Base-by-base conservation (phyloP, 1,140 invertebrate genomes). In the Anastrepha obliqua region DNA sequence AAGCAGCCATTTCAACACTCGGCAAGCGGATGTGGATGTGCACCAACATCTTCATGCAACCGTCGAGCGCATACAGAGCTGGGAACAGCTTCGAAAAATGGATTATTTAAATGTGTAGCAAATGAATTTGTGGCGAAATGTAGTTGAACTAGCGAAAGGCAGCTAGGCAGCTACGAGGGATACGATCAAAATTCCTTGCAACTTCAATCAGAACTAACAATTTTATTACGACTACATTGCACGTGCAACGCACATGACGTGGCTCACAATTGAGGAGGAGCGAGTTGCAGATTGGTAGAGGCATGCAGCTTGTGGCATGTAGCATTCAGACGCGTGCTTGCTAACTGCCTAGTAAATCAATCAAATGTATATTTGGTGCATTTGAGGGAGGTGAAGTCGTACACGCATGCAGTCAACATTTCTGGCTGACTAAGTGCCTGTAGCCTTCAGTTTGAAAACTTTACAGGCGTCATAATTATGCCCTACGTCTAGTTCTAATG, bases 401-500 rank as follows among this genome's bases (percentile, higher is more conserved):
- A 17, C 6, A 5, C 29, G 42, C 67, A 74, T 51, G 39, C 5
- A 44, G 70, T 55, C 47, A 29, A 6, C 9, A 17, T 67, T 11
- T 15, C 29, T 62, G 67, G 67, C 42, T 47, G 67, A 17, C 67
- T 3, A 39, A 44, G 9, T 17, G 67, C 67, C 67, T 17, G 67
- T 11, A 42, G 67, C 39, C 44, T 74, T 44, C 13, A 74, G 7
- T n/a, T 81, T 55, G 74, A 81, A 81, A 51, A 29, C 20, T 81
- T 81, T 81, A 29, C 74, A 81, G 51, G 74, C 74, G 74, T 81
- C 44, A 81, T 81, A 81, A 58, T 81, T 81, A 81, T 7, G 74
- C 55, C 15, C 47, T 78, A 1, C 11, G 70, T 17, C 29, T 11
- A 17, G 51, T 55, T 55, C 51, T 7, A 2, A 62, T 11, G 6